Percentiles rank a stretch among this genome's conserved stretches.
These are phyloP conservation scores for Bombus superbus DNA, from an alignment of 1,140 invertebrate genomes.

Conservation along the genomic window DNA sequence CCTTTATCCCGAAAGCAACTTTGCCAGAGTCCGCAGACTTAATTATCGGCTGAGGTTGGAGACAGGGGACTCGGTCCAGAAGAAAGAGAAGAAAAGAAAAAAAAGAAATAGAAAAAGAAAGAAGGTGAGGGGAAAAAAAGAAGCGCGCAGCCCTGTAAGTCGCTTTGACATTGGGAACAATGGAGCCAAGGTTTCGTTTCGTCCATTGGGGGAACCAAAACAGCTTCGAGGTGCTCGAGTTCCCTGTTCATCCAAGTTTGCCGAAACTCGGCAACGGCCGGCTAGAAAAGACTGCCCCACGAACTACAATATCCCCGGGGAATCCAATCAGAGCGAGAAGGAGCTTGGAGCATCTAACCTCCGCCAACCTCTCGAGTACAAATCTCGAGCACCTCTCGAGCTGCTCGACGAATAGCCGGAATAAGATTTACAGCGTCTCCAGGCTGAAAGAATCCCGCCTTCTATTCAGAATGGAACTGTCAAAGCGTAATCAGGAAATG, in stretches of 20 bases:
- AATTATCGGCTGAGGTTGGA: constrained; percentile 14
- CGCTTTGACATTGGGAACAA: constrained; percentile 58
- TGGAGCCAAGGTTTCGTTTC: constrained; percentile 40
- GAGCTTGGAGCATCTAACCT: constrained; percentile 41
- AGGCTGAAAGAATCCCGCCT: constrained; percentile 9
- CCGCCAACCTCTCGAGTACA: constrained; percentile 50
- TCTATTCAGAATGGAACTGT: constrained; percentile 36
- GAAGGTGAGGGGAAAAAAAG: neutral
- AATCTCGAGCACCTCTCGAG: constrained; percentile 56
- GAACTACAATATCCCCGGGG: constrained; percentile 44
- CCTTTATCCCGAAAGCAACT: constrained; percentile 18
- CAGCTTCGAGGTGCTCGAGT: constrained; percentile 28
- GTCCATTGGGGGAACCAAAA: constrained; percentile 47
- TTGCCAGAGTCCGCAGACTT: constrained; percentile 9
- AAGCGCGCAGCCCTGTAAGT: constrained; percentile 4
- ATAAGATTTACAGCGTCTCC: constrained; percentile 56
- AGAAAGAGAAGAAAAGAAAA: neutral
- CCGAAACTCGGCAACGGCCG: constrained; percentile 24
- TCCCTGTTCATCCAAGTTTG: neutral
- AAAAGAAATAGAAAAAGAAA: neutral
- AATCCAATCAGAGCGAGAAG: constrained; percentile 63
- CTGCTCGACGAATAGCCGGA: constrained; percentile 28
- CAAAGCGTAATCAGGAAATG: constrained; percentile 45
- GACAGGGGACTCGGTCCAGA: neutral
- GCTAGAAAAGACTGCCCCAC: constrained; percentile 49